phyloP scores from a whole-genome alignment of 2,888 invertebrate species.

The Barypeithes pellucidus region DNA sequence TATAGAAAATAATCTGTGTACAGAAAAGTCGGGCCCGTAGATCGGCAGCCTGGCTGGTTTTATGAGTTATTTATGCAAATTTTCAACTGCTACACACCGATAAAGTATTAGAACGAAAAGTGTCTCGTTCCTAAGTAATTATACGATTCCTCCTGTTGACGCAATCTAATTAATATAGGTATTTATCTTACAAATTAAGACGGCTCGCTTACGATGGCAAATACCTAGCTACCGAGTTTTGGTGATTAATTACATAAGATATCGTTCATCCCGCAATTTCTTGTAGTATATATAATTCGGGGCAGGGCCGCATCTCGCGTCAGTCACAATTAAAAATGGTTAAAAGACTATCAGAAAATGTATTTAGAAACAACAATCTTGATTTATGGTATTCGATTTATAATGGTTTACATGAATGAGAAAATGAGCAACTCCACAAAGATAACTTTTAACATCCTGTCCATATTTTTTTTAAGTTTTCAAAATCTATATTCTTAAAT shows the following conservation, averaged over 20 bases:
- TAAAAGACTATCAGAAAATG: not conserved
- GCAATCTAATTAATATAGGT: constrained; percentile 70
- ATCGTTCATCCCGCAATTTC: constrained; percentile 60
- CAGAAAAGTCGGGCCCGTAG: constrained; percentile 42
- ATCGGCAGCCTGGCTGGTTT: constrained; percentile 56
- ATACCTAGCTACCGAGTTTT: constrained; percentile 69
- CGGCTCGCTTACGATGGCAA: constrained; percentile 69
- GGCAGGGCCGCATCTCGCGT: constrained; percentile 49
- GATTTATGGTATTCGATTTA: no score
- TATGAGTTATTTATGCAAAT: constrained; percentile 69
- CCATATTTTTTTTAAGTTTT: no score
- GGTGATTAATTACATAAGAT: constrained; percentile 70
- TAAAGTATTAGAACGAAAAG: constrained; percentile 70
- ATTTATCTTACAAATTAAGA: constrained; percentile 71
- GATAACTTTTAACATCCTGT: no score
- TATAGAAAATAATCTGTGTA: constrained; percentile 45
- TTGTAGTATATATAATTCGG: constrained; percentile 41
- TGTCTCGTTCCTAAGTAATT: constrained; percentile 70
- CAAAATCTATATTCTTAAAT: no score
- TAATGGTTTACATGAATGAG: no score
- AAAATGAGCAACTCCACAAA: no score
- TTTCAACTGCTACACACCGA: constrained; percentile 66
- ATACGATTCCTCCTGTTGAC: constrained; percentile 70
- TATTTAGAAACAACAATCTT: no score
- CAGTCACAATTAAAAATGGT: no score